These are phyloP conservation scores for Dysmachus trigonus DNA, from an alignment of 2,888 invertebrate genomes.

Conservation along the genomic window DNA sequence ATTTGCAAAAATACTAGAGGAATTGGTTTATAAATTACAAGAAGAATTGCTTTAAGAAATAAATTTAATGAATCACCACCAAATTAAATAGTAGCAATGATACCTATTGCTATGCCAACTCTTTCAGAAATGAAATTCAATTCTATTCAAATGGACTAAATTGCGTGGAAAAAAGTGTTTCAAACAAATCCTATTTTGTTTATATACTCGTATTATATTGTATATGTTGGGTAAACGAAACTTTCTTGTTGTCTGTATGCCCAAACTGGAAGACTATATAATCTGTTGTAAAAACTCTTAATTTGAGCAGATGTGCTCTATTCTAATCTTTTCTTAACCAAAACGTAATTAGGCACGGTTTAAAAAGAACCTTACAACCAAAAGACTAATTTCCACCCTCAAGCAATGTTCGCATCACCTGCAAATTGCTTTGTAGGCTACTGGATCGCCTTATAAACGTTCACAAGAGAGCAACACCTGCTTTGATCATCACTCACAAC, in stretches of 20 bases:
- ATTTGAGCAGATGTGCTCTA: background rate
- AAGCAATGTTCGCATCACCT: slow-evolving; percentile 7
- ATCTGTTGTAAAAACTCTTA: background rate
- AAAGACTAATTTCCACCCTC: slow-evolving; percentile 35
- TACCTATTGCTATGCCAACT: too few relatives aligned
- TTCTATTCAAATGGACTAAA: too few relatives aligned
- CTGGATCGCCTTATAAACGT: background rate
- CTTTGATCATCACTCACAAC: slow-evolving; percentile 7
- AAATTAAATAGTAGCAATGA: too few relatives aligned
- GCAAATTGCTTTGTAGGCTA: slow-evolving; percentile 31
- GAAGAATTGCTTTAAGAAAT: too few relatives aligned
- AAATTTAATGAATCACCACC: too few relatives aligned
- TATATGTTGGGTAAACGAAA: background rate
- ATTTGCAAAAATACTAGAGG: too few relatives aligned
- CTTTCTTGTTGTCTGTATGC: background rate
- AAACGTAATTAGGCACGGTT: background rate
- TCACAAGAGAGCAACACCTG: slow-evolving; percentile 9
- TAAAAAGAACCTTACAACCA: background rate
- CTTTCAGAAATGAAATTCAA: too few relatives aligned
- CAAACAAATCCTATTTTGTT: too few relatives aligned
- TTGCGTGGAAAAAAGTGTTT: too few relatives aligned
- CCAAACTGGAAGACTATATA: background rate
- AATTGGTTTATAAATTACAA: too few relatives aligned
- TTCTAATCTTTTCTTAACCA: background rate
- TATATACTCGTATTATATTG: too few relatives aligned